Evolutionary conservation across 2,888 invertebrate genomes (phyloP).

Genomic region (Leptura quadrifasciata): DNA sequence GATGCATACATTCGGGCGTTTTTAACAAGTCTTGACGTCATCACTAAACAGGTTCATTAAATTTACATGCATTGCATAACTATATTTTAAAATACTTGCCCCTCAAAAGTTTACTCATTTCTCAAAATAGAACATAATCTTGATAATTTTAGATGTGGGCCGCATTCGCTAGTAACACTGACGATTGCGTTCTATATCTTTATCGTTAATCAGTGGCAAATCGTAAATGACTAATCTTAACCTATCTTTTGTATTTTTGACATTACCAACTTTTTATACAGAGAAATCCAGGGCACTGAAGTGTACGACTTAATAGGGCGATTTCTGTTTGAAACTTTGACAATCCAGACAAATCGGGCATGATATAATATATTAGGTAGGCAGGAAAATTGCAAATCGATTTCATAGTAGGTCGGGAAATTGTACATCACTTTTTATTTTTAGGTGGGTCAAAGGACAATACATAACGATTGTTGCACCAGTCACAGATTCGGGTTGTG

Average conservation of each 20-base stretch:
- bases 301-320: neutral
- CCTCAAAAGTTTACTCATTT: too few species aligned
- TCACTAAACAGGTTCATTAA: too few species aligned
- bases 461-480: neutral
- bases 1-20: too few species aligned
- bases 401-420: neutral
- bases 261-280: neutral
- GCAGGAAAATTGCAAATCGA: neutral
- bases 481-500: neutral
- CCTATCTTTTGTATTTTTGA: conserved; percentile 1
- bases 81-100: too few species aligned
- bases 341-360: neutral
- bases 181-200: neutral
- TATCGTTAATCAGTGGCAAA: neutral
- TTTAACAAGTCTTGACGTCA: too few species aligned
- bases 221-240: neutral
- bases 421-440: neutral
- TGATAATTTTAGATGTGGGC: too few species aligned
- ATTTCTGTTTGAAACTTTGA: neutral
- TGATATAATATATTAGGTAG: neutral
- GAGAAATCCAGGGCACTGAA: neutral
- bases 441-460: conserved; percentile 3
- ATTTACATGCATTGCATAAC: too few species aligned
- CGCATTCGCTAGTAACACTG: too few species aligned
- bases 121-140: too few species aligned